These are phyloP conservation scores for Apis mellifera DNA, from an alignment of 1,140 invertebrate species.

Conservation along the genomic window Amel_HAv3.1 CM009931.2:19314001-19314500, in stretches of 20 bases:
- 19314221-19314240: background rate
- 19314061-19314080: constrained; percentile 3
- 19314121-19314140: constrained; percentile 48
- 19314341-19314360: background rate
- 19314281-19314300: background rate
- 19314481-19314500: constrained; percentile 25
- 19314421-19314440: background rate
- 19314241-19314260: background rate
- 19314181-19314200: constrained; percentile 20
- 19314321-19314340: background rate
- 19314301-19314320: background rate
- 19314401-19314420: background rate
- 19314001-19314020: background rate
- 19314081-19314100: constrained; percentile 46
- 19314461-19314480: background rate
- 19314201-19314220: constrained; percentile 34
- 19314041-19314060: constrained; percentile 2
- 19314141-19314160: constrained; percentile 54
- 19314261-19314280: background rate
- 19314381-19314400: background rate
- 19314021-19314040: background rate
- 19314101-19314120: constrained; percentile 39
- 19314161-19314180: constrained; percentile 59
- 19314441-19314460: background rate
- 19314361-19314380: background rate